Evolutionary conservation across 2,113 vertebrate species (phyloP).

Genomic region (Callionymus lyra): DNA sequence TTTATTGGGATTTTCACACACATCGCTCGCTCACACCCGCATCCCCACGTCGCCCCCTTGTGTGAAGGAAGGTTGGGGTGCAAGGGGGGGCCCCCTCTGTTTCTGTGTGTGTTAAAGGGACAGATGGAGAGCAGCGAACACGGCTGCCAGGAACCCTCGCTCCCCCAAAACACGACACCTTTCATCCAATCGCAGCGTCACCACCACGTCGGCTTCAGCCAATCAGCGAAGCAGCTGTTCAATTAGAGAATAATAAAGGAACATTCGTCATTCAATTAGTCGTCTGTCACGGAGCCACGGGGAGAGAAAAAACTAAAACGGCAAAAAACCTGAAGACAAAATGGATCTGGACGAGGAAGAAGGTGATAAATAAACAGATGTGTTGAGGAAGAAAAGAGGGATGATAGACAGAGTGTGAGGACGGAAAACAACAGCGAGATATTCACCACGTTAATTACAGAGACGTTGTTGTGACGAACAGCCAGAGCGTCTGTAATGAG

Average conservation of each 20-base stretch:
- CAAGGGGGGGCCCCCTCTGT: constrained; percentile 16
- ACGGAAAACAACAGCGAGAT: constrained; percentile 22
- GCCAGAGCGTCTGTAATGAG: constrained; percentile 27
- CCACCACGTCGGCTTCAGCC: constrained; percentile 66
- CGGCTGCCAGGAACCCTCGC: constrained; percentile 68
- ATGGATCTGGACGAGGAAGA: background rate
- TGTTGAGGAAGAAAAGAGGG: background rate
- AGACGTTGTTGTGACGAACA: constrained; percentile 39
- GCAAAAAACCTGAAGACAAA: constrained; percentile 49
- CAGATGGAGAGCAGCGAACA: constrained; percentile 85
- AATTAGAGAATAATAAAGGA: constrained; percentile 96
- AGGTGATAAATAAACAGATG: constrained; percentile 5
- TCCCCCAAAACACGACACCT: constrained; percentile 5
- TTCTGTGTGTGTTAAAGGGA: constrained; percentile 60
- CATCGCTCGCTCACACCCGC: constrained; percentile 25
- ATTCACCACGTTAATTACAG: constrained; percentile 41
- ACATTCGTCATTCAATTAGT: constrained; percentile 99
- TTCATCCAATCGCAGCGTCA: constrained; percentile 62
- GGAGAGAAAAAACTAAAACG: constrained; percentile 30
- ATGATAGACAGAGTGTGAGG: constrained; percentile 8
- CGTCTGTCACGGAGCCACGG: constrained; percentile 87
- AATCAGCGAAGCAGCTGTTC: constrained; percentile 84
- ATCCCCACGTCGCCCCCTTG: constrained; percentile 36
- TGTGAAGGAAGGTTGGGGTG: constrained; percentile 45
- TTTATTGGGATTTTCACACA: constrained; percentile 78